phyloP scores from a whole-genome alignment of 2,797 vertebrate genomes.

The Chiroxiphia lanceolata region DNA sequence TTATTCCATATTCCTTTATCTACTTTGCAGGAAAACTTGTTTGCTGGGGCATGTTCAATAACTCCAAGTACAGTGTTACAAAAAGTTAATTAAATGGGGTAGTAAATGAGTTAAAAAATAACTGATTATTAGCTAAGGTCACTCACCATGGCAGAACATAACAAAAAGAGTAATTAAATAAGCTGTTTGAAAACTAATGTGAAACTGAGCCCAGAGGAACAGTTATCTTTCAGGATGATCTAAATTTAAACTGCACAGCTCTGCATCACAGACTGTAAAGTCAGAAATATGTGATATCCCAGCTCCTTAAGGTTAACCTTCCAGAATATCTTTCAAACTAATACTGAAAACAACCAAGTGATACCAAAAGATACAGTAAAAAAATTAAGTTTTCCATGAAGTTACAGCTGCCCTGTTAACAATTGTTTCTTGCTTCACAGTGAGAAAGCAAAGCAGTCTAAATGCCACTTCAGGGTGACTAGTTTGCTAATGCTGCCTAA shows the following conservation, averaged over 20 bases:
- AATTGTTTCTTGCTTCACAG: neutral
- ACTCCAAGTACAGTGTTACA: neutral
- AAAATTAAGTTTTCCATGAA: neutral
- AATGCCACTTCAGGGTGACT: constrained; percentile 1
- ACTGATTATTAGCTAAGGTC: constrained; percentile 13
- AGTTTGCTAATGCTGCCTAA: neutral
- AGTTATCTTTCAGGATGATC: neutral
- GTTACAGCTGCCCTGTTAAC: neutral
- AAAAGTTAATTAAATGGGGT: neutral
- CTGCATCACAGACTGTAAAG: neutral
- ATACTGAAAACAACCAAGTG: neutral
- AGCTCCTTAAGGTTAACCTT: neutral
- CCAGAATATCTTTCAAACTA: neutral
- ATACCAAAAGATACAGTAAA: neutral
- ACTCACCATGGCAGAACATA: neutral
- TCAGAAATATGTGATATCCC: neutral
- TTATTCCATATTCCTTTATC: neutral
- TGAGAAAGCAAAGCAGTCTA: neutral
- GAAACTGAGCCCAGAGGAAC: neutral
- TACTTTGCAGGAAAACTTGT: neutral
- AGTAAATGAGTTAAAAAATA: neutral
- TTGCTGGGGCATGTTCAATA: neutral
- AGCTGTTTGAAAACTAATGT: neutral
- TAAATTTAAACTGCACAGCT: neutral
- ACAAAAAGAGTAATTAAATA: constrained; percentile 9